These are phyloP conservation scores for Psilopsiagon aymara DNA, from an alignment of 2,113 vertebrate genomes.

Conservation along the genomic window DNA sequence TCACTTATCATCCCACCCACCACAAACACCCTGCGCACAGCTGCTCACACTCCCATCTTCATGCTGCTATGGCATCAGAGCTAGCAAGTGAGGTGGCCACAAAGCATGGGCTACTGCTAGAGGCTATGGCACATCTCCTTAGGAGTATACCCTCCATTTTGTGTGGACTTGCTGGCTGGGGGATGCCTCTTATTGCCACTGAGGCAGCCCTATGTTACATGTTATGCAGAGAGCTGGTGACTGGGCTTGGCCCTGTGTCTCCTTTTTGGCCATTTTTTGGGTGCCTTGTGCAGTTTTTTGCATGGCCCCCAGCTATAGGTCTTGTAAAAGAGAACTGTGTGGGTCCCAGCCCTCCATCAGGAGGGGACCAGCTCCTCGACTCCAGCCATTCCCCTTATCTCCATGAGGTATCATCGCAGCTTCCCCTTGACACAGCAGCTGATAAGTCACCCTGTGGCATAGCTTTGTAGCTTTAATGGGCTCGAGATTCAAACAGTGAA, in stretches of 20 bases:
- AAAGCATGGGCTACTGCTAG: rapidly evolving
- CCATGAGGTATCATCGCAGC: not conserved
- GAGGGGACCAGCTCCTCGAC: not conserved
- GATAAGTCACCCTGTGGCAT: not conserved
- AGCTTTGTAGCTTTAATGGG: not conserved
- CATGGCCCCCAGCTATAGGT: rapidly evolving
- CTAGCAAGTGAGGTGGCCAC: not conserved
- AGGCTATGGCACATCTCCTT: not conserved
- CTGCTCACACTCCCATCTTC: not conserved
- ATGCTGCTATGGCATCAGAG: not conserved
- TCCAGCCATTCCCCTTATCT: not conserved
- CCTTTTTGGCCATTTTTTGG: not conserved
- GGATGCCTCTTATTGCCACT: too few species aligned
- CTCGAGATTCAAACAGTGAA: not conserved
- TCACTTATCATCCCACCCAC: not conserved
- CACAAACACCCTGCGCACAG: not conserved
- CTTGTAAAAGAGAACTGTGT: not conserved
- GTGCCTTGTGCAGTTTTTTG: not conserved
- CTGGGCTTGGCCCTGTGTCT: not conserved
- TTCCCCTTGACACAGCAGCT: not conserved
- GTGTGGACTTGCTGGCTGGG: not conserved
- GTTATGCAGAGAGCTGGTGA: not conserved
- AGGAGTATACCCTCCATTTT: not conserved
- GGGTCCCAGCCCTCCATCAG: rapidly evolving
- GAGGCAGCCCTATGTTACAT: rapidly evolving